A percentile compares a stretch with the other conserved stretches of the same genome.
These are phyloP conservation scores for Geotrupes spiniger DNA, from an alignment of 2,888 invertebrate species.

Conservation along the genomic window DNA sequence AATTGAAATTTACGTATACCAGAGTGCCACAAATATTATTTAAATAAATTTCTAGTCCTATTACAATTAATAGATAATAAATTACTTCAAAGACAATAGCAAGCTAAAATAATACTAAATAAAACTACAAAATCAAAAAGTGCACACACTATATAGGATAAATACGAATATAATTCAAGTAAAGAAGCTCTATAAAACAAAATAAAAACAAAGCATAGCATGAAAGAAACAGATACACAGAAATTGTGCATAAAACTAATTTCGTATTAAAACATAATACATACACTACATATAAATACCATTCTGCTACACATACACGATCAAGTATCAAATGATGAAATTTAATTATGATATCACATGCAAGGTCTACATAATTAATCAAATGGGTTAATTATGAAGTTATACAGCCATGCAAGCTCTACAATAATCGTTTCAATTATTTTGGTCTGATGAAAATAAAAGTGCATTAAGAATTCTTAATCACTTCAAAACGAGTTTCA, in stretches of 20 bases:
- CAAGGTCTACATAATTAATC: too few species aligned
- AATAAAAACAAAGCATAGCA: constrained; percentile 20
- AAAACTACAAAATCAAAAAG: too few species aligned
- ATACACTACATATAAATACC: neutral
- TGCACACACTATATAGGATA: constrained; percentile 2
- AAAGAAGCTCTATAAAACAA: neutral
- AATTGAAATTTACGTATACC: too few species aligned
- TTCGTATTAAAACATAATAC: neutral
- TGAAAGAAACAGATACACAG: constrained; percentile 14
- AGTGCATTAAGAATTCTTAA: too few species aligned
- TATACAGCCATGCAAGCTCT: too few species aligned
- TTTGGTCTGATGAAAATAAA: too few species aligned
- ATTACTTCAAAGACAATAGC: constrained; percentile 1
- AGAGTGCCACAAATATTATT: too few species aligned
- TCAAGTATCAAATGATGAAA: neutral
- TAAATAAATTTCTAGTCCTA: neutral
- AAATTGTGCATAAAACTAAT: constrained; percentile 5
- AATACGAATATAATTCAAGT: neutral
- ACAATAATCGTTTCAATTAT: too few species aligned
- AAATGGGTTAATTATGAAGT: too few species aligned
- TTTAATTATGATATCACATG: neutral
- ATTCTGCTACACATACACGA: constrained; percentile 1
- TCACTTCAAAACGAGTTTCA: too few species aligned
- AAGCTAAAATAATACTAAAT: constrained; percentile 3
- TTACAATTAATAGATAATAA: constrained; percentile 3